phyloP scores from a whole-genome alignment of 2,113 vertebrate genomes.

The Spea multiplicata region DNA sequence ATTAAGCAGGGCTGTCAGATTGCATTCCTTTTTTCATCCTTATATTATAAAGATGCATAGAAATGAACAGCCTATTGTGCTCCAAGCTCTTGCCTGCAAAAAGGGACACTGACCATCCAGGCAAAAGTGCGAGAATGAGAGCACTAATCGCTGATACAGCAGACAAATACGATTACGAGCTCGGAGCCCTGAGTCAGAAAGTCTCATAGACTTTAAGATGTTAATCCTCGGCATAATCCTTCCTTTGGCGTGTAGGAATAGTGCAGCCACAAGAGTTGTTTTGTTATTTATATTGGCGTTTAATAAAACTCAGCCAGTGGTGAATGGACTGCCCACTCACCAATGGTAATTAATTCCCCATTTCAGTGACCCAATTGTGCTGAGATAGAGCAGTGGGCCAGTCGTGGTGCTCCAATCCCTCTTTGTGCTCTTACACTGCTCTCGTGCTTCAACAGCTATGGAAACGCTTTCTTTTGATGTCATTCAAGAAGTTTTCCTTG shows the following conservation, averaged over 20 bases:
- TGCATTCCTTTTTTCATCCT: constrained; percentile 47
- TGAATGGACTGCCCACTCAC: constrained; percentile 81
- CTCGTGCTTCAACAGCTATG: constrained; percentile 80
- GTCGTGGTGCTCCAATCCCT: constrained; percentile 68
- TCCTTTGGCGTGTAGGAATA: constrained; percentile 82
- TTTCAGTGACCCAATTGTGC: constrained; percentile 85
- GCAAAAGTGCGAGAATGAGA: constrained; percentile 68
- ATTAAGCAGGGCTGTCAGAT: constrained; percentile 42
- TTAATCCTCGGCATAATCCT: constrained; percentile 81
- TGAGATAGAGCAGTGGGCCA: constrained; percentile 74
- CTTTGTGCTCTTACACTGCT: constrained; percentile 74
- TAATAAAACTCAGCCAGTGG: constrained; percentile 78
- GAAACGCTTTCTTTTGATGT: constrained; percentile 81
- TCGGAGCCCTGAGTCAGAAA: constrained; percentile 82
- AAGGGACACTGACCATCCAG: constrained; percentile 70
- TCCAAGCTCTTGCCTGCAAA: constrained; percentile 65
- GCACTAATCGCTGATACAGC: constrained; percentile 78
- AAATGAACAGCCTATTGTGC: constrained; percentile 66
- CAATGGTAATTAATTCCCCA: constrained; percentile 85
- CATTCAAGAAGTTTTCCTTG: constrained; percentile 81
- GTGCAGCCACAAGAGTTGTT: constrained; percentile 82
- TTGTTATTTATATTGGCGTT: constrained; percentile 87
- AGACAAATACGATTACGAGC: constrained; percentile 84
- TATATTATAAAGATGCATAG: constrained; percentile 60
- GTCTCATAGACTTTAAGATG: constrained; percentile 84